Evolutionary conservation across 2,797 vertebrate genomes (phyloP), one percentile per base, ranked within the genome.

Genomic region (Lerista edwardsae): DNA sequence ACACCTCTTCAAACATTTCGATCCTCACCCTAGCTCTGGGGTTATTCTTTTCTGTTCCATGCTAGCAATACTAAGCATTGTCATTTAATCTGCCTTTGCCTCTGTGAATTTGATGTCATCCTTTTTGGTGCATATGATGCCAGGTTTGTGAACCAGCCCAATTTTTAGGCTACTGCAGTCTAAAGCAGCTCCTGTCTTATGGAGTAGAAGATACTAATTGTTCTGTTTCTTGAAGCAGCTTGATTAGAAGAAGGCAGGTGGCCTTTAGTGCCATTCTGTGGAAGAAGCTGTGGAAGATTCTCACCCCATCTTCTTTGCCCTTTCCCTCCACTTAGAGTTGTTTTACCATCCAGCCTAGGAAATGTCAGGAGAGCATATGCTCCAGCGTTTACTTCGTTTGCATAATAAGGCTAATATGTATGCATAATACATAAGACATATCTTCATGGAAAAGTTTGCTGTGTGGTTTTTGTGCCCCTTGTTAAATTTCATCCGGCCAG

Each of bases 401-500:
- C 97, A 96, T 96, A 96, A 96, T 96, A 95, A 97, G 92, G 94
- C 93, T 96, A 96, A 97, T 97, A 95, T 95, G 92, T 95, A 96
- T 97, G 95, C 97, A 97, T 97, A 97, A 98, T 97, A 97, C 93
- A 97, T 93, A 61, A 85, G 89, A 57, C 91, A 81, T 93, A 93
- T 84, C 91, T 90, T 80, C 87, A 87, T 92, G 90, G 92, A 88
- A 88, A 90, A 89, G 91, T 88, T 95, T 86, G 39, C 78, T 68
- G 80, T 85, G 80, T 93, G 87, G 92, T 86, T 83, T 89, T 91
- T 82, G 88, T 90, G 88, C 84, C 90, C 86, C 86, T 91, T 2
- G 17, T 89, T 93, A 87, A 90, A 85, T 89, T 87, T 82, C 88
- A 90, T 91, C 87, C 83, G 88, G 86, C 91, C 87, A 84, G 88